Evolutionary conservation across 64 coral and sea anemone species (phyloP).

Genomic region (Platygyra sinensis): DNA sequence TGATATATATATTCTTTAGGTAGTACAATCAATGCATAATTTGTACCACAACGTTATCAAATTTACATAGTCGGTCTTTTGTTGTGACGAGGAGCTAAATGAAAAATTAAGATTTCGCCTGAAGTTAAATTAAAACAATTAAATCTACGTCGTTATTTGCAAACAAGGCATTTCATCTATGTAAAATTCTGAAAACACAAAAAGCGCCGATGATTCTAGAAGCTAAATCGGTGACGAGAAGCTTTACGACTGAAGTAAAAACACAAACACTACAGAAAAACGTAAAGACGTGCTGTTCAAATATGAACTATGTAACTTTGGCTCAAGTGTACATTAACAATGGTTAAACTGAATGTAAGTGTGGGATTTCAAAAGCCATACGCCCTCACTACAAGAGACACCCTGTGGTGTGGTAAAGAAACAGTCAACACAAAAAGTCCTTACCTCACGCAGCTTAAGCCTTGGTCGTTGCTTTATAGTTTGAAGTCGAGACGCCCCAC

Average conservation of each 20-base stretch:
- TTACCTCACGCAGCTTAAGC: neutral
- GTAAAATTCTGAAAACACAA: neutral
- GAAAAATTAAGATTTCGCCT: neutral
- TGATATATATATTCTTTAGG: no score
- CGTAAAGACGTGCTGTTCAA: neutral
- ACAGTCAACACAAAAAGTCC: neutral
- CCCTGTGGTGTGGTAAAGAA: neutral
- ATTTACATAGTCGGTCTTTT: neutral
- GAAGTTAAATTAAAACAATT: slow-evolving; percentile 2
- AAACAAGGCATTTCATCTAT: neutral
- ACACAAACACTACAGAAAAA: neutral
- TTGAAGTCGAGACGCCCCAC: neutral
- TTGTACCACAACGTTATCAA: neutral
- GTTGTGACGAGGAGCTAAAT: neutral
- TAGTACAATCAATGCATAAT: no score
- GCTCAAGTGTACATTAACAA: neutral
- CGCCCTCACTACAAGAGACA: neutral
- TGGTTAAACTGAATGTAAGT: neutral
- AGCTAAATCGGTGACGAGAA: neutral
- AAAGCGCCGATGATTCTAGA: neutral
- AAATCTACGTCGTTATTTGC: neutral
- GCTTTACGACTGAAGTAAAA: neutral
- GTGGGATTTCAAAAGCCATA: neutral
- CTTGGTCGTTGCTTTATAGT: neutral
- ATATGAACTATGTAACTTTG: neutral